A percentile compares a stretch with the other conserved stretches of the same genome.
Conservation (phyloP, 2,113 vertebrate genomes). For the Ginglymostoma cirratum region DNA sequence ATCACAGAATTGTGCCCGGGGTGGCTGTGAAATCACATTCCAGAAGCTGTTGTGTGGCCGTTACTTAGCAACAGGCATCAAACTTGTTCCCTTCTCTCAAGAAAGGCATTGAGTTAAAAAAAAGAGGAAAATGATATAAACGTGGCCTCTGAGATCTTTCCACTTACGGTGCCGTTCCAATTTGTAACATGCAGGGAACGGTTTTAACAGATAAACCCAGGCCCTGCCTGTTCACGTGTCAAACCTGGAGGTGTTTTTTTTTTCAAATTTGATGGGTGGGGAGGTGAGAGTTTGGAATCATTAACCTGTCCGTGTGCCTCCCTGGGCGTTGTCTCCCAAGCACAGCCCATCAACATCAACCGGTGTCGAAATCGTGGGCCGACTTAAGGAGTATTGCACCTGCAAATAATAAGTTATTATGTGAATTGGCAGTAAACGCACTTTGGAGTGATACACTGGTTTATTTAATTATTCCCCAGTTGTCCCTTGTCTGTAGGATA, state of each 20-base stretch:
- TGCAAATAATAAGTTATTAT: neutral
- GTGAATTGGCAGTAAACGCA: neutral
- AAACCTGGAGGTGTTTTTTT: neutral
- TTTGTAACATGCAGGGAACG: neutral
- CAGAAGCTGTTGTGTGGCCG: conserved; percentile 42
- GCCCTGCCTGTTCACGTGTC: neutral
- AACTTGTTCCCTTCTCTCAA: neutral
- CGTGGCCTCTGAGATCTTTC: neutral
- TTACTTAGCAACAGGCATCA: conserved; percentile 56
- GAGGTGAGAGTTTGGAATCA: neutral
- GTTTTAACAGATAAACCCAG: neutral
- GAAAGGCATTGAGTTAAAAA: conserved; percentile 20
- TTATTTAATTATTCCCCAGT: neutral
- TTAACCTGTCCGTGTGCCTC: neutral
- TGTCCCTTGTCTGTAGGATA: neutral
- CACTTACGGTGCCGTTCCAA: neutral
- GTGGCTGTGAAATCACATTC: conserved; percentile 27
- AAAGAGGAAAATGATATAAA: conserved; percentile 36
- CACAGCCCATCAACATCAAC: neutral
- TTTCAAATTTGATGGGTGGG: neutral
- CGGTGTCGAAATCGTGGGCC: neutral
- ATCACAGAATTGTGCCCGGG: neutral
- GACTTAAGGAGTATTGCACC: neutral
- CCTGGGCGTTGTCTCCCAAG: neutral
- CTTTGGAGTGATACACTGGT: neutral